Percentiles rank a stretch among this genome's conserved stretches.
Evolutionary conservation across 2,888 invertebrate species (phyloP).

Genomic region (Scelioninae gen. 2): DNA sequence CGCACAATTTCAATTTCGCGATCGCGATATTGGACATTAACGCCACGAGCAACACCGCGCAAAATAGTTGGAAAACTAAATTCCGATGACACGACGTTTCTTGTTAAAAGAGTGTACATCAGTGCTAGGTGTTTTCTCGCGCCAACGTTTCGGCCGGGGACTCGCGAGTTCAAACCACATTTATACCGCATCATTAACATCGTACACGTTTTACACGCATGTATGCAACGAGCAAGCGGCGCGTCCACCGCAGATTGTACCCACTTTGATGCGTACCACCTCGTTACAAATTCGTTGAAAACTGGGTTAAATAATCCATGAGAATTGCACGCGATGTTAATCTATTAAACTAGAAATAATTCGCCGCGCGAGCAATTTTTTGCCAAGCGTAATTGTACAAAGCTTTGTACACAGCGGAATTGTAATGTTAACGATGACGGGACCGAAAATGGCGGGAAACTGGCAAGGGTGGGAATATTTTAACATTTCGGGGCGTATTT

Average conservation of each 20-base stretch:
- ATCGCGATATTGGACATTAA: constrained; percentile 24
- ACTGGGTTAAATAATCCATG: constrained; percentile 58
- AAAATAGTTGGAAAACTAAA: constrained; percentile 45
- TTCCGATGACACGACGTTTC: constrained; percentile 52
- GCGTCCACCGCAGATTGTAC: constrained; percentile 59
- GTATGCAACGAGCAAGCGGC: constrained; percentile 46
- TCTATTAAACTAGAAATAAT: constrained; percentile 56
- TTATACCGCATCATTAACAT: constrained; percentile 62
- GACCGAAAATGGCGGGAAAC: constrained; percentile 9
- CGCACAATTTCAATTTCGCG: constrained; percentile 25
- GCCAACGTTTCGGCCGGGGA: constrained; percentile 44
- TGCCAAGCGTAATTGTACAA: constrained; percentile 22
- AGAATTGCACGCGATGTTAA: constrained; percentile 56
- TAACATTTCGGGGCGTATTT: too few species aligned
- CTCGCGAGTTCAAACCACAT: constrained; percentile 53
- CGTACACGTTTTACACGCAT: constrained; percentile 46
- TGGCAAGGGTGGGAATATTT: too few species aligned
- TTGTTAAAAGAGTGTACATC: constrained; percentile 29
- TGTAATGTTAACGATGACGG: constrained; percentile 21
- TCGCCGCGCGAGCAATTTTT: constrained; percentile 27
- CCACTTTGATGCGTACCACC: constrained; percentile 57
- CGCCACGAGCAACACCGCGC: constrained; percentile 8
- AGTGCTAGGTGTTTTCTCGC: constrained; percentile 45
- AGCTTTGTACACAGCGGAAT: constrained; percentile 23
- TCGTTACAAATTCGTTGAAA: constrained; percentile 60